Percentiles rank a stretch among this genome's conserved stretches.
Conservation (phyloP, 2,113 vertebrate species). For the Silurus glanis region DNA sequence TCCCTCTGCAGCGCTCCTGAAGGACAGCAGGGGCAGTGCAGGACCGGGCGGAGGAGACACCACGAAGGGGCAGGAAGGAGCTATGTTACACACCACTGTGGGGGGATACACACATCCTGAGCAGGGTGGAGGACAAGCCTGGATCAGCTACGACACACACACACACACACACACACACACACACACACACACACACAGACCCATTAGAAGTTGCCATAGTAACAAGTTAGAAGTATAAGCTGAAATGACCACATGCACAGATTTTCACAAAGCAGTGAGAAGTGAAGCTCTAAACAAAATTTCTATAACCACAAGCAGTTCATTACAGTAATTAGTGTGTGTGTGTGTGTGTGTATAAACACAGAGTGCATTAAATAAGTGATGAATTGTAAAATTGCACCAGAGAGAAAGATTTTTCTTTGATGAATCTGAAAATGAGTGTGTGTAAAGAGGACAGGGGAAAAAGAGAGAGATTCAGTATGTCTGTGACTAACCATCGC, state of each 20-base stretch:
- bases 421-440: background rate
- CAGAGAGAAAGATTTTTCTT: background rate
- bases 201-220: background rate
- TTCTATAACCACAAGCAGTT: background rate
- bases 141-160: conserved; percentile 73
- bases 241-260: no score
- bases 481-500: conserved; percentile 72
- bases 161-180: background rate
- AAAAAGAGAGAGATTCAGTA: background rate
- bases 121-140: conserved; percentile 64
- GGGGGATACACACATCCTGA: conserved; percentile 74
- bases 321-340: background rate
- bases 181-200: background rate
- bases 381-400: background rate
- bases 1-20: conserved; percentile 80
- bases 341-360: background rate
- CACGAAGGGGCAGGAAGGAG: conserved; percentile 74
- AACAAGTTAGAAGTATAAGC: background rate
- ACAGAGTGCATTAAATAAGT: background rate
- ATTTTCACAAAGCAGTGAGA: background rate
- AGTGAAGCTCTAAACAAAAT: background rate
- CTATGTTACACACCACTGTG: conserved; percentile 77
- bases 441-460: background rate
- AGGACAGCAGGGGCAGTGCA: conserved; percentile 74
- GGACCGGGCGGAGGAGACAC: conserved; percentile 70